Conservation (phyloP, 2,113 vertebrate genomes). For the Chloroceryle aenea region DNA sequence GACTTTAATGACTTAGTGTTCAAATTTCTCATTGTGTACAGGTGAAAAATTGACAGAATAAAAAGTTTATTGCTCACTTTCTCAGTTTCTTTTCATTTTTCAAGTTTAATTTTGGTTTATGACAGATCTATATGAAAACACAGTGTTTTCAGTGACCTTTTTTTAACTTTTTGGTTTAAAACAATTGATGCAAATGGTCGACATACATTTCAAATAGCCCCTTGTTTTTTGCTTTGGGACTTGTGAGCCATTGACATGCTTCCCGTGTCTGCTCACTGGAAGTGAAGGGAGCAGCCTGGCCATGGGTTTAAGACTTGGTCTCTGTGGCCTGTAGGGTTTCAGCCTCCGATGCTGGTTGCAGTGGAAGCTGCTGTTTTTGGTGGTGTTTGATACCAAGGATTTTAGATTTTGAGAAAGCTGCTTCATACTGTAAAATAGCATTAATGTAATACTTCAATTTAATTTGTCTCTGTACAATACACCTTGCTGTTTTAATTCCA, state of each 20-base stretch:
- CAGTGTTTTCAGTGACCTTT: background rate
- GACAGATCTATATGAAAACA: background rate
- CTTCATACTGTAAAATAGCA: background rate
- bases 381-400: background rate
- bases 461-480: background rate
- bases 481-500: background rate
- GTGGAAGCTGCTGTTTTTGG: background rate
- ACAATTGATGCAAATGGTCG: background rate
- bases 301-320: background rate
- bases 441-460: background rate
- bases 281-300: background rate
- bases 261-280: background rate
- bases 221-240: background rate
- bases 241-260: accelerated
- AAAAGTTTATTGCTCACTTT: background rate
- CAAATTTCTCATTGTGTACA: constrained; percentile 18
- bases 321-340: background rate
- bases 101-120: background rate
- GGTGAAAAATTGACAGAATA: constrained; percentile 17
- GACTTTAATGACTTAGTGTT: background rate
- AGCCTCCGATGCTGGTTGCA: background rate
- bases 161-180: background rate
- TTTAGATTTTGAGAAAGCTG: background rate
- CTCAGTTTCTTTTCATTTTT: background rate
- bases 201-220: background rate